Base-by-base conservation (phyloP, 2,797 vertebrate genomes). In the Halcyon leucocephala region DNA sequence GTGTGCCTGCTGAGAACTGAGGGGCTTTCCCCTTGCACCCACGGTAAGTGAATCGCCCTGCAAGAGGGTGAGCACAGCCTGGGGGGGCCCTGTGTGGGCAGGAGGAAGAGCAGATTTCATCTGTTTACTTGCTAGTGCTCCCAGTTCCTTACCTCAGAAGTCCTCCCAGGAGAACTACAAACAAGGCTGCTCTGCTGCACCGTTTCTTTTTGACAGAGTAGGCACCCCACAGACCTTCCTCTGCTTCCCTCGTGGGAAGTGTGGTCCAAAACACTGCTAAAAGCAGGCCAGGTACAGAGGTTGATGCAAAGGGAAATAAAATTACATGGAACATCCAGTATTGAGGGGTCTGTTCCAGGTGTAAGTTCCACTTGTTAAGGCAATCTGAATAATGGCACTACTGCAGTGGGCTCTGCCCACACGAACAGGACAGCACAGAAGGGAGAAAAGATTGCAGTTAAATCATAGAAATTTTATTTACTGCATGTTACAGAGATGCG, bases 81-180 rank as follows among this genome's bases (percentile, higher is more conserved):
- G 0, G 2, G 1, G 0, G 21, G 24, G 2, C 25, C 14, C 49
- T 2, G 2, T 2, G 21, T 3, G 3, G 14, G 39, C 8, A 10
- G 9, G 19, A 42, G 8, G 10, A 33, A 17, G 1, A 31, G 1
- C 4, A 0, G 1, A 0, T 7, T 24, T 22, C 3, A 17, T 3
- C 31, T 1, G 5, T 6, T 14, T 14, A 2, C 41, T 12, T 5
- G 25, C 19, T 11, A 8, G 13, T 2, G 2, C 20, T 25, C 37
- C 20, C 17, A 6, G n/a, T 2, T 51, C 33, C 2, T 14, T 5
- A 9, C 6, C 4, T 41, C 37, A 12, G 31, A 4, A 21, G 22
- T 4, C 7, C 2, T 33, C 31, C 22, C 33, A 13, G 6, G 17
- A 25, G 18, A 54, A 31, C n/a, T 2, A 13, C 7, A 17, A 65